Base-by-base conservation (phyloP, 2,797 vertebrate species). In the Helarctos malayanus region DNA sequence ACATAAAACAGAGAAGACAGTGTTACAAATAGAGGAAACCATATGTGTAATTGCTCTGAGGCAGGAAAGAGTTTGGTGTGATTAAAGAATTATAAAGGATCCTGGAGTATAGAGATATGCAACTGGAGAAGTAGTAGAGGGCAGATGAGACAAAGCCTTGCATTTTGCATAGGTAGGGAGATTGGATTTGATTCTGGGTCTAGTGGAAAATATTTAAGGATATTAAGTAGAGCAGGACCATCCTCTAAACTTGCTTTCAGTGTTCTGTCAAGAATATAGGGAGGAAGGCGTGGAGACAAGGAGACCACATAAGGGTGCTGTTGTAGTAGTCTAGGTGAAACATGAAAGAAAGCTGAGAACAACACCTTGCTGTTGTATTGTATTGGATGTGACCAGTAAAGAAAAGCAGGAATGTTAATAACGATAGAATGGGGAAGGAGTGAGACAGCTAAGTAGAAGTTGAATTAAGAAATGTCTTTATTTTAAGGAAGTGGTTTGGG, bases 401-500 rank as follows among this genome's bases (percentile, higher is more conserved):
- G 49, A 79, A 38, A 81, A 71, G 49, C 49, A 94, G 80, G 21
- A 41, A 59, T 96, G 84, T 93, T 87, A 97, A 49, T 73, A 45
- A 52, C 13, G 73, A 41, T 78, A 82, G 23, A 27, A 19, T 73
- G 41, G 21, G 16, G 16, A 61, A 95, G 27, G 65, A 89, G 38
- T 87, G 52, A 79, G 73, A 65, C 49, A 86, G 57, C 32, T 65
- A 86, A 83, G 56, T 56, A 75, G 71, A 68, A 68, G 45, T 79
- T 85, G 76, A 84, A 59, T 76, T 91, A 57, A 68, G 59, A 81
- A 92, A 89, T 68, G 27, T 85, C 54, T 96, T 2, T 95, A 79
- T 94, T 96, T 95, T 92, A 92, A 93, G 65, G 69, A 92, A 65
- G 49, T 82, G 38, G 25, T 86, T 52, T 96, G 25, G 52, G 23